Evolutionary conservation across 1,140 invertebrate genomes (phyloP).

Genomic region (Ericerus pela): DNA sequence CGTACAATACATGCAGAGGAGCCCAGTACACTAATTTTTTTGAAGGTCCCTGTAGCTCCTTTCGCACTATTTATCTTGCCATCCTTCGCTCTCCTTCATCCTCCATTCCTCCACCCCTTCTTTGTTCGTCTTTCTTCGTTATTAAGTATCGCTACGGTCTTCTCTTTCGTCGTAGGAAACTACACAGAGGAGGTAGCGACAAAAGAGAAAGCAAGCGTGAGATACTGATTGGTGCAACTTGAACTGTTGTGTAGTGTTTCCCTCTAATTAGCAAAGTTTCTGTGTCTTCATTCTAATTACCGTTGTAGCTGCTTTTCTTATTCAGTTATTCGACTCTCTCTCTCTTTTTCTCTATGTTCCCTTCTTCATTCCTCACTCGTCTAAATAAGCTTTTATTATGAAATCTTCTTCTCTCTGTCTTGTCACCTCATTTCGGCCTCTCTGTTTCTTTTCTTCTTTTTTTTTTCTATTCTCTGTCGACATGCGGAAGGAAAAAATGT

Average conservation of each 20-base stretch:
- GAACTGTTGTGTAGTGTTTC: slow-evolving; percentile 8
- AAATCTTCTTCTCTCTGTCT: no score
- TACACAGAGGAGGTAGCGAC: background rate
- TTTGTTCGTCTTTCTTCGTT: slow-evolving; percentile 7
- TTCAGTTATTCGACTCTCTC: slow-evolving; percentile 7
- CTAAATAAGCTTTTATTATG: no score
- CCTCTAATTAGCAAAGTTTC: slow-evolving; percentile 5
- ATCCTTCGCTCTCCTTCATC: slow-evolving; percentile 18
- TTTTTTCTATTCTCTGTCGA: no score
- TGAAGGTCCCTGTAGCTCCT: slow-evolving; percentile 12
- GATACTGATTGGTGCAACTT: slow-evolving; percentile 11
- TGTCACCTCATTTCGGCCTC: no score
- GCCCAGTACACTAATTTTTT: background rate
- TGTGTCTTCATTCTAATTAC: slow-evolving; percentile 8
- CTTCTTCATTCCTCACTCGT: no score
- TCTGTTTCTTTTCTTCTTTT: no score
- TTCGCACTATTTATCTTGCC: slow-evolving; percentile 14
- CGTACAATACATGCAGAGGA: no score
- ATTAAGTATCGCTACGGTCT: no score
- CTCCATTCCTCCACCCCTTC: slow-evolving; percentile 7
- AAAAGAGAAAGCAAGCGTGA: slow-evolving; percentile 6
- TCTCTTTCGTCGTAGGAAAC: background rate
- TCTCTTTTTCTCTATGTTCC: no score
- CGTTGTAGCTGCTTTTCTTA: slow-evolving; percentile 2
- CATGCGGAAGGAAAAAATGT: no score